phyloP scores from a whole-genome alignment of 2,888 invertebrate species.

The Leucoptera coffeella region DNA sequence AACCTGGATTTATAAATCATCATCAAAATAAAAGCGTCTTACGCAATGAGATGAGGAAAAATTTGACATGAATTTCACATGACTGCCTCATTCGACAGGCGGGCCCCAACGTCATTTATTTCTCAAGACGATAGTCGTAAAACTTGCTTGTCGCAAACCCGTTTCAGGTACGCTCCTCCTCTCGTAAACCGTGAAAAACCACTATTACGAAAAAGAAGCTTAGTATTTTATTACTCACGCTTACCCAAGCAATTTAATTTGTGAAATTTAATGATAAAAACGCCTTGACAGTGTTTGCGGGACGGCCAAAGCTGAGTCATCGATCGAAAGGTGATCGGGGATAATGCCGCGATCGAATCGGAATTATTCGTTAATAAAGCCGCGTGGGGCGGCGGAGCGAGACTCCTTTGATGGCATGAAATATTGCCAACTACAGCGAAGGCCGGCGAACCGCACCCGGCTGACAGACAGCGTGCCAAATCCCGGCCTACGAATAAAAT shows the following conservation, averaged over 20 bases:
- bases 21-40: conserved; percentile 4
- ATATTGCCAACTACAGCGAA: conserved; percentile 30
- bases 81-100: conserved; percentile 23
- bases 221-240: conserved; percentile 2
- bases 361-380: conserved; percentile 40
- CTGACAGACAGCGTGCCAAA: conserved; percentile 14
- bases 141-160: conserved; percentile 8
- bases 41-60: neutral
- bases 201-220: conserved; percentile 3
- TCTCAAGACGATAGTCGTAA: conserved; percentile 9
- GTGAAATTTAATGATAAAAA: neutral
- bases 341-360: neutral
- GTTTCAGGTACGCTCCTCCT: conserved; percentile 6
- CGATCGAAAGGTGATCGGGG: neutral
- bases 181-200: conserved; percentile 3
- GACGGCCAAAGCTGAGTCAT: neutral
- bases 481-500: conserved; percentile 44
- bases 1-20: conserved; percentile 2
- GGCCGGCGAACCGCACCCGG: conserved; percentile 11
- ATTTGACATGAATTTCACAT: conserved; percentile 39
- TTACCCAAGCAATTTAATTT: neutral
- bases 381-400: conserved; percentile 12
- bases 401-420: conserved; percentile 44
- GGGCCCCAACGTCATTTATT: conserved; percentile 24
- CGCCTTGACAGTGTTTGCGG: neutral